phyloP scores from a whole-genome alignment of 2,888 invertebrate species.

The Xestia ashworthii region DNA sequence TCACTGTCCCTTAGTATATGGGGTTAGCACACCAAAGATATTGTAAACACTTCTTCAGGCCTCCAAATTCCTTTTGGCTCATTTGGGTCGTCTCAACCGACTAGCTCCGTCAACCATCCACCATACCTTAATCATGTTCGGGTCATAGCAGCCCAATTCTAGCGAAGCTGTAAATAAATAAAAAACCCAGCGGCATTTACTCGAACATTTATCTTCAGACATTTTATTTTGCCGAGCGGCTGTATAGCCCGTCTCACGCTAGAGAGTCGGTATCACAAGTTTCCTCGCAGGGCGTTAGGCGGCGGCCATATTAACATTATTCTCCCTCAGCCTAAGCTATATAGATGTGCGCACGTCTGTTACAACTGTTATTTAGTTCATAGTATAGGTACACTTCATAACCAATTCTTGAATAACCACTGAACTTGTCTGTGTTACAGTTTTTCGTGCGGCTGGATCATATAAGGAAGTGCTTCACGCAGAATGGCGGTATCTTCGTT shows the following conservation, averaged over 20 bases:
- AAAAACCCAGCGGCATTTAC: background rate
- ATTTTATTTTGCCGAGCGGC: background rate
- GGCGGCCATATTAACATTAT: background rate
- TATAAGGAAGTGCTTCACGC: conserved; percentile 99
- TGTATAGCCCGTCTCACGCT: background rate
- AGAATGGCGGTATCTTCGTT: conserved; percentile 99
- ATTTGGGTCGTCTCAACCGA: background rate
- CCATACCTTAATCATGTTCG: background rate
- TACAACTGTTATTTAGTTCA: conserved; percentile 27
- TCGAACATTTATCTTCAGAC: background rate
- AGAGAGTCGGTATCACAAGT: background rate
- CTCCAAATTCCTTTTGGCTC: background rate
- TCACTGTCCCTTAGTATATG: background rate
- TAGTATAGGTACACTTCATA: conserved; percentile 9
- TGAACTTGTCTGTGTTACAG: conserved; percentile 92
- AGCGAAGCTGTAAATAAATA: background rate
- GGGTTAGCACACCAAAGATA: background rate
- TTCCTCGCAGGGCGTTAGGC: background rate
- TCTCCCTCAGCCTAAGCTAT: conserved; percentile 37
- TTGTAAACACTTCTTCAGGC: background rate
- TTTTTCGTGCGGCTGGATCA: conserved; percentile 99
- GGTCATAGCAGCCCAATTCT: background rate
- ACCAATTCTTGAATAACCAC: conserved; percentile 14
- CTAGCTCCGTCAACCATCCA: background rate
- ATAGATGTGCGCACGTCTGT: conserved; percentile 62